Evolutionary conservation across 2,113 vertebrate species (phyloP).

Genomic region (Porphyrio hochstetteri): DNA sequence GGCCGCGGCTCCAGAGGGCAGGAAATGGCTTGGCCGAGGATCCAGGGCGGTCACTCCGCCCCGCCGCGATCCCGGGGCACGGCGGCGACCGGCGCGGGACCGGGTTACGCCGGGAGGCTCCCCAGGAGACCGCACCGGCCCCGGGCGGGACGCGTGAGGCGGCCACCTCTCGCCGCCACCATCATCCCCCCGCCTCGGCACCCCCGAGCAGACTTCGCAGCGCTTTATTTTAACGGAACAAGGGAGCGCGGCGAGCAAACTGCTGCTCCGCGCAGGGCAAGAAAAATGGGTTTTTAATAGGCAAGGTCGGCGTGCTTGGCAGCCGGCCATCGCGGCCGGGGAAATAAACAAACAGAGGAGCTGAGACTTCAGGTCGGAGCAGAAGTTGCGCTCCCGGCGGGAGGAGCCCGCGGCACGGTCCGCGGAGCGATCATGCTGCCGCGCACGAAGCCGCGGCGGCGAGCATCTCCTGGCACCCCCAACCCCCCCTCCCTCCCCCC

Average conservation of each 20-base stretch:
- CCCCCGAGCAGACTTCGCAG: background rate
- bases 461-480: background rate
- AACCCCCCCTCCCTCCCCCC: too few relatives aligned
- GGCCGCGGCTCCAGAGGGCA: background rate
- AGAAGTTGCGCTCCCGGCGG: conserved; percentile 5
- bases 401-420: background rate
- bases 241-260: conserved; percentile 17
- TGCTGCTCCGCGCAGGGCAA: conserved; percentile 41
- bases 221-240: conserved; percentile 25
- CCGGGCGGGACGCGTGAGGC: background rate
- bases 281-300: conserved; percentile 55
- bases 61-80: background rate
- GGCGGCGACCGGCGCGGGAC: background rate
- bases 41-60: background rate
- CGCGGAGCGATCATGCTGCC: background rate
- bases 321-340: conserved; percentile 34
- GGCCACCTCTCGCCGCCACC: background rate
- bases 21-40: conserved; percentile 29
- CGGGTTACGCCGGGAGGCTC: background rate
- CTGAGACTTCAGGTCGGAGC: conserved; percentile 6
- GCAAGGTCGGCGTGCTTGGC: conserved; percentile 50
- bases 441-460: background rate
- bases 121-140: background rate
- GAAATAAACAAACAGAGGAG: conserved; percentile 43
- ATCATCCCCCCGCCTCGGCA: background rate